Conservation (phyloP, 2,113 vertebrate species). For the Grus americana region DNA sequence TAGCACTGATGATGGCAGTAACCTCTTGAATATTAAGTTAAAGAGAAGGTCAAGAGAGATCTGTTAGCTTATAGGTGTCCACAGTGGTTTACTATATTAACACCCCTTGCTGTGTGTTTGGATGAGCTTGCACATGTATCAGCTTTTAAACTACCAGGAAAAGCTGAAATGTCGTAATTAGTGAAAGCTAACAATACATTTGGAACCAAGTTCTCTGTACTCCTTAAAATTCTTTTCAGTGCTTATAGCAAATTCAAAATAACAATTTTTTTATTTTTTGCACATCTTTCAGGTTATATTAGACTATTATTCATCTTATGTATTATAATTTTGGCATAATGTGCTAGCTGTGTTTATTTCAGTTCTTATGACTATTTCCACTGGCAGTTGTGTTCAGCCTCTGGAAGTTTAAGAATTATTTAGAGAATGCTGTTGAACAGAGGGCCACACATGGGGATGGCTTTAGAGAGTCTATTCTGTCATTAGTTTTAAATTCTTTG, state of each 20-base stretch:
- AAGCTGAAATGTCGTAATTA: not conserved
- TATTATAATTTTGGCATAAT: not conserved
- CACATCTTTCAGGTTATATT: not conserved
- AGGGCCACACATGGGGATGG: rapidly evolving
- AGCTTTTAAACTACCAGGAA: not conserved
- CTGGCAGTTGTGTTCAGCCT: not conserved
- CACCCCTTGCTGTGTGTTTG: not conserved
- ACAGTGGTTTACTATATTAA: not conserved
- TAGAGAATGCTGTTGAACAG: not conserved
- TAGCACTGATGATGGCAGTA: not conserved
- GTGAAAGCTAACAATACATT: not conserved
- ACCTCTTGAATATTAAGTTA: not conserved
- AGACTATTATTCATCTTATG: not conserved
- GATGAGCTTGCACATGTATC: not conserved
- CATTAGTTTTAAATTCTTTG: not conserved
- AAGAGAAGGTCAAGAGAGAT: not conserved
- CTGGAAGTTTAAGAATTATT: not conserved
- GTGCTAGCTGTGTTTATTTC: not conserved
- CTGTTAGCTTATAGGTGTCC: not conserved
- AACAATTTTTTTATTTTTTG: not conserved
- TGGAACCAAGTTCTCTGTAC: not conserved
- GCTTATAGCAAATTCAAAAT: not conserved
- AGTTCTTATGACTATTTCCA: not conserved
- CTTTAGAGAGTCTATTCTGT: not conserved
- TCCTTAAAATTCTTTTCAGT: not conserved